Evolutionary conservation across 2,797 vertebrate species (phyloP).

Genomic region (Manis javanica): DNA sequence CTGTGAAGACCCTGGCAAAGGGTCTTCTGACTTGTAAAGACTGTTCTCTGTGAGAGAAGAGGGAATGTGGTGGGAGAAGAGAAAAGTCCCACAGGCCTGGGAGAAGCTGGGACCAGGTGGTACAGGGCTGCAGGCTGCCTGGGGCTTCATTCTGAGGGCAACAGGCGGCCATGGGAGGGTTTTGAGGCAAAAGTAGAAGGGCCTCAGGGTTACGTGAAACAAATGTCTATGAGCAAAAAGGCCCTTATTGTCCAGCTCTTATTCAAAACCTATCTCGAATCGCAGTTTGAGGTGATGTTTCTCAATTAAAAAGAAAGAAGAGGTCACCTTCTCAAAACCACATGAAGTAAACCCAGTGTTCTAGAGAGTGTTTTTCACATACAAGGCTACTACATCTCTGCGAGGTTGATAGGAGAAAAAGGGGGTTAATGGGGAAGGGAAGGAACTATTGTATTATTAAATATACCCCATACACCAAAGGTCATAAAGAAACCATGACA

Average conservation of each 20-base stretch:
- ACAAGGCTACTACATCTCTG: background rate
- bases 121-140: background rate
- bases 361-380: background rate
- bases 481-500: conserved; percentile 4
- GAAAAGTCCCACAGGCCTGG: background rate
- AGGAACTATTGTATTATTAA: background rate
- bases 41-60: background rate
- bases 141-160: background rate
- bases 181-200: background rate
- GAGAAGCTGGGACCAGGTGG: background rate
- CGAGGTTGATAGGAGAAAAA: background rate
- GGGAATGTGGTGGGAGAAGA: background rate
- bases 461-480: conserved; percentile 29
- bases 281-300: background rate
- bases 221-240: conserved; percentile 3
- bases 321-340: conserved; percentile 9
- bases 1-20: background rate
- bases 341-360: background rate
- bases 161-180: no score
- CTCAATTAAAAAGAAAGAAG: conserved; percentile 40
- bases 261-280: background rate
- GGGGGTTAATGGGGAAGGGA: background rate
- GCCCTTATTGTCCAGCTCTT: background rate
- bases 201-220: background rate
- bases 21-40: no score